phyloP scores from a whole-genome alignment of 2,797 vertebrate genomes.

The Chloroceryle inda region DNA sequence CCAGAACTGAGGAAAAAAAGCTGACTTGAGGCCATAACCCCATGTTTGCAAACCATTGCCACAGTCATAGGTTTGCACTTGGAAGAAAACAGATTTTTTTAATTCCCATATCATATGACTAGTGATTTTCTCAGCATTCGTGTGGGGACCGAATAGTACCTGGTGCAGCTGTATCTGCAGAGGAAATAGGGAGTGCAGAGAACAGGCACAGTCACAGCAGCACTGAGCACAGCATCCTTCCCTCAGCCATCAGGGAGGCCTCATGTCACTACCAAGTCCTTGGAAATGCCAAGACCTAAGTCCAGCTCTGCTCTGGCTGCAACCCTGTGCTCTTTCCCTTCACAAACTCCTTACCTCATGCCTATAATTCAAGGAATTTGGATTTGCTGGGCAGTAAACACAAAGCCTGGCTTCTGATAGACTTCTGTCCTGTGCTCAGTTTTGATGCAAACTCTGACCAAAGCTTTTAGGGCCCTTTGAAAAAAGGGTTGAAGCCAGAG shows the following conservation, averaged over 20 bases:
- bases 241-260: accelerated
- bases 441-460: neutral
- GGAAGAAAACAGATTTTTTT: constrained; percentile 9
- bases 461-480: neutral
- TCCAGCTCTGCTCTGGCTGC: neutral
- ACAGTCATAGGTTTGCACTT: neutral
- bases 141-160: neutral
- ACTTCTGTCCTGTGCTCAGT: neutral
- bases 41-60: constrained; percentile 14
- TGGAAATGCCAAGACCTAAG: neutral
- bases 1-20: neutral
- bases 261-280: neutral
- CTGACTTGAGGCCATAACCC: constrained; percentile 2
- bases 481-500: neutral
- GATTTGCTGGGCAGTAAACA: neutral
- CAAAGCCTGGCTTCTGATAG: neutral
- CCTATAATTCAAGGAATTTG: neutral
- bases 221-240: neutral
- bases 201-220: neutral
- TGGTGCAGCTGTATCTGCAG: neutral
- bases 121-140: constrained; percentile 28
- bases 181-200: neutral
- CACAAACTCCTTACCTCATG: neutral
- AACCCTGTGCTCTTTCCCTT: neutral
- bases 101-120: neutral